These are phyloP conservation scores for Heterochromis multidens DNA, from an alignment of 2,113 vertebrate species.

Conservation along the genomic window DNA sequence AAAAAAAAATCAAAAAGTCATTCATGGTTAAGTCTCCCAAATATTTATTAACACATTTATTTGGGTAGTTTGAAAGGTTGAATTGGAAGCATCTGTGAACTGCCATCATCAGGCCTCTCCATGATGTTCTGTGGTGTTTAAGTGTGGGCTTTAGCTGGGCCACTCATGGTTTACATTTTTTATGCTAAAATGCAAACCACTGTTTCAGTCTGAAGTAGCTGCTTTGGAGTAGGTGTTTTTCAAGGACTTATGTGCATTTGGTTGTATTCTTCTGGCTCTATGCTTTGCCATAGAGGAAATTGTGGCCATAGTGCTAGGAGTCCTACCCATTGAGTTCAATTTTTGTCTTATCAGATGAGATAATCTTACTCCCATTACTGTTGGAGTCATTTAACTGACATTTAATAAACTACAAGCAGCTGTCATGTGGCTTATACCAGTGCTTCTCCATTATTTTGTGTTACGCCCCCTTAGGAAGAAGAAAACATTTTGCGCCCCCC, in stretches of 20 bases:
- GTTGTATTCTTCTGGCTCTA: too few species aligned
- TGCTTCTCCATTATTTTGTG: too few species aligned
- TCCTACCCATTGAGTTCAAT: neutral
- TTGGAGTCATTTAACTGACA: neutral
- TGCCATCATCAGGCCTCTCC: neutral
- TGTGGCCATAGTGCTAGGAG: neutral
- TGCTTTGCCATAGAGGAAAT: too few species aligned
- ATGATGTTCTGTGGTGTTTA: neutral
- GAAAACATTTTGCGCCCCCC: too few species aligned
- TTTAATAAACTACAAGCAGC: neutral
- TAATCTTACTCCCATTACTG: neutral
- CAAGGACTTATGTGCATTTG: too few species aligned
- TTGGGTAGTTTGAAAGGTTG: neutral
- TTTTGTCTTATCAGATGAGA: neutral
- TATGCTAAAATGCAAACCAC: neutral
- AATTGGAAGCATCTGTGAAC: neutral
- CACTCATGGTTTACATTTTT: neutral
- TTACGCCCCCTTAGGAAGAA: too few species aligned
- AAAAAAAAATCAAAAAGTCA: neutral
- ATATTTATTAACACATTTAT: neutral
- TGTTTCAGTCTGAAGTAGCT: too few species aligned
- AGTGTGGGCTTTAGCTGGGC: neutral
- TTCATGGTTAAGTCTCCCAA: neutral
- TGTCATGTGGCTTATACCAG: neutral
- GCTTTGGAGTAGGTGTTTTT: too few species aligned